Evolutionary conservation across 2,888 invertebrate genomes (phyloP), one percentile per base, ranked within the genome.

Genomic region (Strigamia crassipes): DNA sequence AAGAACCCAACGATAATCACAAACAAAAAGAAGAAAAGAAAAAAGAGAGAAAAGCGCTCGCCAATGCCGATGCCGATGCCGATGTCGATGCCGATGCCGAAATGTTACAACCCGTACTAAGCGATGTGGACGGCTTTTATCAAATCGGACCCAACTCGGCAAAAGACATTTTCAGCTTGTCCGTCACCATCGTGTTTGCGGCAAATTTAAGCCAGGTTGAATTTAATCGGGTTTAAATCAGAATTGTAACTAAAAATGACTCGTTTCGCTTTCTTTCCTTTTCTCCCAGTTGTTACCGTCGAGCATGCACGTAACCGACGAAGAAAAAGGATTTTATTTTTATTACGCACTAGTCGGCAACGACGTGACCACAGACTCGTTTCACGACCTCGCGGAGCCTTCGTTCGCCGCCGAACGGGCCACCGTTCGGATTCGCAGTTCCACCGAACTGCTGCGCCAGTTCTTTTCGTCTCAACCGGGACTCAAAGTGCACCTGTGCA

Each of bases 281-380:
- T n/a, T n/a, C n/a, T 77, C 9, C 73, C 84, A 87, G 87, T 83
- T 87, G 82, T 85, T 87, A 56, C 87, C 88, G 0, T 86, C 86
- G 79, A 85, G 84, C 66, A 84, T 85, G 23, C 84, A 86, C 4
- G 83, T 87, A 41, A 86, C 87, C 12, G 82, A 85, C 0, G 84
- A 83, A 46, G 82, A 83, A 41, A 84, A 84, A 83, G 88, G 87
- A 0, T 89, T 87, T 83, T 88, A 87, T 85, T 89, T 89, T 84
- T 88, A 88, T 85, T 89, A 88, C 83, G 87, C 88, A 8, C 84
- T 89, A 31, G 85, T 89, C 82, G 89, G 88, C 13, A 88, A 88
- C 85, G 88, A 88, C 85, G 87, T 89, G 15, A 87, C 87, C 56
- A 88, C 87, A 82, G 88, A 89, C 82, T 84, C 85, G 6, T 89